Evolutionary conservation across 2,888 invertebrate genomes (phyloP), one percentile per base, ranked within the genome.

Genomic region (Aporophyla lueneburgensis): DNA sequence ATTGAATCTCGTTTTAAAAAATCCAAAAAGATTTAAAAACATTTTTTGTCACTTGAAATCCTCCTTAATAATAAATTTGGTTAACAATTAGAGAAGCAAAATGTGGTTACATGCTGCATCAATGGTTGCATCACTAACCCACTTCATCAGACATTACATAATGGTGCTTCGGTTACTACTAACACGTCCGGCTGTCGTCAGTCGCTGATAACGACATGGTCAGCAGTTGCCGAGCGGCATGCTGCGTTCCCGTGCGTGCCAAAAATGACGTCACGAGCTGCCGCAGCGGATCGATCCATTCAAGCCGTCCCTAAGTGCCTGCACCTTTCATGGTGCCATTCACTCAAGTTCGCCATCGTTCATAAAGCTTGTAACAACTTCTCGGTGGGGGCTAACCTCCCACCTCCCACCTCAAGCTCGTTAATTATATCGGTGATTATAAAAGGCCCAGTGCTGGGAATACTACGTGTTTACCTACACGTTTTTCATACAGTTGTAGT

Each of bases 211-310:
- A 70, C 63, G 58, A 58, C 74, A 67, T 71, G 69, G 71, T 76
- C 74, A 62, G 53, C 43, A 76, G 59, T 56, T 51, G 91, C 76
- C 78, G 81, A 81, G 86, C 85, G 80, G 87, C 78, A 82, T 80
- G 87, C 81, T 82, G 53, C 77, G 74, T 53, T 80, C 70, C 77
- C 66, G 62, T 59, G 80, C 74, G 80, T 74, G 43, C n/a, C 16
- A 10, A 43, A 81, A 78, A 71, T 93, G 92, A 92, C 92, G 94
- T 93, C 93, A 94, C 92, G 86, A 91, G 91, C 84, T 49, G 49
- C 7, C 91, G 92, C 92, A 91, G 59, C 76, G 14, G 77, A 12
- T 61, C 71, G 24, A 53, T 68, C 76, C 92, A 92, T 92, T 93
- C 91, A 92, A 87, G 81, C 83, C 76, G 84, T 84, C 87, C 87